Evolutionary conservation across 2,888 invertebrate species (phyloP).

Genomic region (Phengaris alcon): DNA sequence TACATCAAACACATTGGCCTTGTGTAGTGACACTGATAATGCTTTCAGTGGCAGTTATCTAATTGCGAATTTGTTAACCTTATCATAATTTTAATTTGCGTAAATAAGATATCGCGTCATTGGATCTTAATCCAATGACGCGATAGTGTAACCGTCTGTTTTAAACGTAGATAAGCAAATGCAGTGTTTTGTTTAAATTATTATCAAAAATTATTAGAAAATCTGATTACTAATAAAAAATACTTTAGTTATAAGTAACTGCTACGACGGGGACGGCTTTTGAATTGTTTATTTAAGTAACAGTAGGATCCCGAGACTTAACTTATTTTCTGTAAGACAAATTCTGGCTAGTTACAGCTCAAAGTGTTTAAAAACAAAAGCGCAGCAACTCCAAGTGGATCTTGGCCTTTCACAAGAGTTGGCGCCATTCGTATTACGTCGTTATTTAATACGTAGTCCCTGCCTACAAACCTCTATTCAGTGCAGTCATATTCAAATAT

Average conservation of each 20-base stretch:
- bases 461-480: background rate
- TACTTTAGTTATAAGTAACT: too few relatives aligned
- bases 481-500: background rate
- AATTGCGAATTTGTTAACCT: conserved; percentile 17
- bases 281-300: too few relatives aligned
- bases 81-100: conserved; percentile 24
- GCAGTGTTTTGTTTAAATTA: background rate
- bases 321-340: background rate
- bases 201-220: background rate
- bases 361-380: background rate
- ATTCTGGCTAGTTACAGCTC: background rate
- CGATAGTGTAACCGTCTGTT: conserved; percentile 6
- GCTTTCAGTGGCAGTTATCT: conserved; percentile 4
- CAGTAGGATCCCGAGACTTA: background rate
- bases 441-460: background rate
- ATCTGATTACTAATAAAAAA: background rate
- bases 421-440: background rate
- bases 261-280: too few relatives aligned
- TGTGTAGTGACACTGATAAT: conserved; percentile 16
- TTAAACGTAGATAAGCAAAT: background rate
- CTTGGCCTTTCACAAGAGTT: background rate
- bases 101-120: conserved; percentile 6
- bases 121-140: too few relatives aligned
- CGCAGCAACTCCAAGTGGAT: background rate
- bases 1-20: background rate